These are phyloP conservation scores for Lepidocolaptes lacrymiger DNA, from an alignment of 2,797 vertebrate genomes.

Conservation along the genomic window DNA sequence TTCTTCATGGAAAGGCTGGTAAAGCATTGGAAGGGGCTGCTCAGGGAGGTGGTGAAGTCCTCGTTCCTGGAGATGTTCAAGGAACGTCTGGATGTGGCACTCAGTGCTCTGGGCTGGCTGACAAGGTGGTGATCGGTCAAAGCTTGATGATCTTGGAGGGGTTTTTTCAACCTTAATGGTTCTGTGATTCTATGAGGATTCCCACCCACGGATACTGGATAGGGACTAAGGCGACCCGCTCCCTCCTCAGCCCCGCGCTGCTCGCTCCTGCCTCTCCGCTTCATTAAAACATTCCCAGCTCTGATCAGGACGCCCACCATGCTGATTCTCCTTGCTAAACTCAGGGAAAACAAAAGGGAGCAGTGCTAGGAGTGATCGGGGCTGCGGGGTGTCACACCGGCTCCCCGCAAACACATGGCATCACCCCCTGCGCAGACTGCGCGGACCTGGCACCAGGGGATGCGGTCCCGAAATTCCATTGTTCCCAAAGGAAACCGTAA, in stretches of 20 bases:
- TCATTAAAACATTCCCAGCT: neutral
- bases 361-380: neutral
- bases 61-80: neutral
- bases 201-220: rapidly evolving
- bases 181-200: neutral
- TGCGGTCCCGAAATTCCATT: neutral
- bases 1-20: neutral
- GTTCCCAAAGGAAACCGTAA: neutral
- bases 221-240: rapidly evolving
- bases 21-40: neutral
- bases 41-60: neutral
- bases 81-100: rapidly evolving
- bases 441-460: rapidly evolving
- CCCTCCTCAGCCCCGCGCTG: neutral
- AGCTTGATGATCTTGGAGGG: neutral
- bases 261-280: neutral
- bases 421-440: neutral
- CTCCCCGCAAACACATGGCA: rapidly evolving
- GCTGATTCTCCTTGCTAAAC: neutral
- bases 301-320: rapidly evolving
- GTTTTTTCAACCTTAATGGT: neutral
- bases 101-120: neutral
- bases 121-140: neutral
- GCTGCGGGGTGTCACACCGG: rapidly evolving
- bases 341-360: neutral